Conservation (phyloP, 2,113 vertebrate species). For the Gasterosteus nipponicus region DNA sequence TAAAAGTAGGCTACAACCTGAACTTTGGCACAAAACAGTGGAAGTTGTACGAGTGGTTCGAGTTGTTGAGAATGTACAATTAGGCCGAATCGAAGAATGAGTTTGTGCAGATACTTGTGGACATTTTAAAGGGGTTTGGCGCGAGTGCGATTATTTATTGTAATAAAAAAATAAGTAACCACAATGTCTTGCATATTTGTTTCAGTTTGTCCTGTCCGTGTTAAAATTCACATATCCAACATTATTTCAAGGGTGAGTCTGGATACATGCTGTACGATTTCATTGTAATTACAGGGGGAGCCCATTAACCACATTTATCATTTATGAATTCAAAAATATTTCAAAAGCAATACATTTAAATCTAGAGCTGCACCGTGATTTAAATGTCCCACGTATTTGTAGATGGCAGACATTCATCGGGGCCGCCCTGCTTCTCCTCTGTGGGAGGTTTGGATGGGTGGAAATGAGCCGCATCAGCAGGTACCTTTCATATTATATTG, state of each 20-base stretch:
- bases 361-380: background rate
- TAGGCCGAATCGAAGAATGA: background rate
- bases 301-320: background rate
- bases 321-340: background rate
- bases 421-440: conserved; percentile 86
- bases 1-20: background rate
- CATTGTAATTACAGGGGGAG: background rate
- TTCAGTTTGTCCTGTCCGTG: conserved; percentile 95
- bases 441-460: conserved; percentile 91
- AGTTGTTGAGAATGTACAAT: background rate
- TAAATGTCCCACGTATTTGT: background rate
- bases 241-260: conserved; percentile 97
- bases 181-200: conserved; percentile 16
- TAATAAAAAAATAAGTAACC: background rate
- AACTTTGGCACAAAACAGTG: conserved; percentile 2
- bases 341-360: background rate
- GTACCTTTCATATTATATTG: conserved; percentile 64
- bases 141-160: background rate
- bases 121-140: conserved; percentile 20
- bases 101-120: background rate
- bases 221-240: conserved; percentile 97
- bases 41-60: background rate
- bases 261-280: background rate
- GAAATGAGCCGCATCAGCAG: conserved; percentile 88
- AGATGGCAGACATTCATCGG: conserved; percentile 95